Evolutionary conservation across 2,888 invertebrate species (phyloP), one percentile per base, ranked within the genome.

Genomic region (Leucania comma): DNA sequence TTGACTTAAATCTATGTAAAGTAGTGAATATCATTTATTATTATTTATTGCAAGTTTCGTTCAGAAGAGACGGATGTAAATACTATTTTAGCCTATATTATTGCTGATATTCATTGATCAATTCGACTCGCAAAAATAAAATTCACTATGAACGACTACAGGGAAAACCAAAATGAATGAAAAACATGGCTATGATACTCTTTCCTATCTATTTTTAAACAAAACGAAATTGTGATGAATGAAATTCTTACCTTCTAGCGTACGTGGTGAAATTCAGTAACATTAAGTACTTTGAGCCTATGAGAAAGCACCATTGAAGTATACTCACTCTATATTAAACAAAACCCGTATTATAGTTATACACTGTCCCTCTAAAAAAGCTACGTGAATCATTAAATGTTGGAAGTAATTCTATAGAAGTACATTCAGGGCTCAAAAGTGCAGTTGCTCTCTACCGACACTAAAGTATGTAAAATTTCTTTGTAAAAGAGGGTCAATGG

Each of bases 241-340:
- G 20, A 65, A 69, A 73, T 65, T 69, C 74, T 80, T 85, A 85
- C 71, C 68, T 80, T 72, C 72, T 75, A 72, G 68, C 73, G 75
- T 75, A 81, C 61, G 59, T 73, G 61, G 68, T 80, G 72, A 66
- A 59, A 56, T 71, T 59, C 56, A 56, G 57, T 74, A 50, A 66
- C 29, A 68, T 82, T 88, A 91, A 90, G 89, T 91, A 90, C 88
- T 84, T 87, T 88, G 88, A 85, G 88, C 89, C 86, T 87, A 89
- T 75, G 81, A 68, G 82, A 85, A 91, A 92, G 92, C 91, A 92
- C 91, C 91, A 90, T 89, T 87, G 80, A 88, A 85, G 75, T 87
- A 82, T 84, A 83, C 83, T 78, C 81, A 62, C 72, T 59, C 68
- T 68, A 72, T 56, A 72, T 72, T 76, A 82, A 84, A 80, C 74